These are phyloP conservation scores for Tridacna crocea DNA, from an alignment of 2,888 invertebrate genomes.

Conservation along the genomic window DNA sequence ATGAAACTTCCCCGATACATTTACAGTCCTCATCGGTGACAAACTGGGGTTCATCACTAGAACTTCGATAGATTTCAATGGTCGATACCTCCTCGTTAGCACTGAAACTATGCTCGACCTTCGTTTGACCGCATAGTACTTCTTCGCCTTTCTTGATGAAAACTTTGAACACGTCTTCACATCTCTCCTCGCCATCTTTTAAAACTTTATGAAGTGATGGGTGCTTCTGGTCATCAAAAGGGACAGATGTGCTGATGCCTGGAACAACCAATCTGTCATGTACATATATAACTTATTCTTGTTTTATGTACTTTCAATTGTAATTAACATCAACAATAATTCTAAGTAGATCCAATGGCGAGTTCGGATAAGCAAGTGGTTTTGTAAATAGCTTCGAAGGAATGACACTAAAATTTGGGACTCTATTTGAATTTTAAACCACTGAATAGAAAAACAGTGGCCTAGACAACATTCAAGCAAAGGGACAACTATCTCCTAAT, in stretches of 20 bases:
- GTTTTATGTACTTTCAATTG: too few relatives aligned
- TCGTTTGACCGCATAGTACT: slow-evolving; percentile 33
- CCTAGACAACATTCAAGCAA: too few relatives aligned
- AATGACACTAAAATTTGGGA: too few relatives aligned
- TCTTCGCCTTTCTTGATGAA: slow-evolving; percentile 38
- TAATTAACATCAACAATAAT: too few relatives aligned
- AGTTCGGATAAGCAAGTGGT: too few relatives aligned
- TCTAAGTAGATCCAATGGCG: too few relatives aligned
- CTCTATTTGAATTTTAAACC: too few relatives aligned
- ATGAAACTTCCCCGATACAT: slow-evolving; percentile 22
- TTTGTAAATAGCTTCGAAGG: too few relatives aligned
- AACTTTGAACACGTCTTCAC: slow-evolving; percentile 43
- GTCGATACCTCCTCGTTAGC: slow-evolving; percentile 7
- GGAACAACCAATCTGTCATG: too few relatives aligned
- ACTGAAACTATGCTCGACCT: slow-evolving; percentile 27
- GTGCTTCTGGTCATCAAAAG: slow-evolving; percentile 29
- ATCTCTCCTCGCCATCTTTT: slow-evolving; percentile 28
- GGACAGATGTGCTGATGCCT: slow-evolving; percentile 36
- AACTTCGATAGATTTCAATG: slow-evolving; percentile 53
- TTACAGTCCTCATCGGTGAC: slow-evolving; percentile 31
- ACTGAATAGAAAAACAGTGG: too few relatives aligned
- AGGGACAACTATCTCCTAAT: too few relatives aligned
- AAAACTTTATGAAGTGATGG: slow-evolving; percentile 1
- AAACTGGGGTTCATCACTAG: slow-evolving; percentile 28
- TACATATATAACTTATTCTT: too few relatives aligned